Evolutionary conservation across 2,888 invertebrate species (phyloP).

Genomic region (Punctoribates punctum): DNA sequence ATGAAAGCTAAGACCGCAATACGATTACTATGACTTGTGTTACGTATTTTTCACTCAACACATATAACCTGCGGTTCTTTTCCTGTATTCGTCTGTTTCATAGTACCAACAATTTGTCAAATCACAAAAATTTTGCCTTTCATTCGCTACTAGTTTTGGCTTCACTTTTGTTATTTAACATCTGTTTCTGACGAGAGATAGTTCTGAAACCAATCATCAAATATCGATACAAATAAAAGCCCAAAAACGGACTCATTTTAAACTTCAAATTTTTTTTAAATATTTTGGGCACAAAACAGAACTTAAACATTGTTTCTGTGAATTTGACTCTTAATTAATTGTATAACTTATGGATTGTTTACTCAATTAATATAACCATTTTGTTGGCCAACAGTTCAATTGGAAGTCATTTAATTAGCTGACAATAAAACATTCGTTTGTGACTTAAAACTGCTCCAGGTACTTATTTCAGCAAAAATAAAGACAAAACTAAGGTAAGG

Average conservation of each 20-base stretch:
- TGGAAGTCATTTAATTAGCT: too few species aligned
- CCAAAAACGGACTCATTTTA: neutral
- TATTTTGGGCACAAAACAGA: neutral
- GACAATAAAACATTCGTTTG: too few species aligned
- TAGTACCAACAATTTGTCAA: conserved; percentile 26
- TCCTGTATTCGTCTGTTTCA: neutral
- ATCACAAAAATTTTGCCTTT: conserved; percentile 10
- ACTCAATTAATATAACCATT: too few species aligned
- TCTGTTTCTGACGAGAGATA: conserved; percentile 23
- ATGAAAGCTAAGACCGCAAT: neutral
- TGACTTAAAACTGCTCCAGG: too few species aligned
- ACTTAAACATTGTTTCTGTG: neutral
- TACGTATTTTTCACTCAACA: neutral
- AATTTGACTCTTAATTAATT: neutral
- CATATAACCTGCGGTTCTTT: conserved; percentile 35
- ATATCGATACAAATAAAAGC: conserved; percentile 1
- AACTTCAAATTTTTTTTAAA: neutral
- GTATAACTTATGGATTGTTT: neutral
- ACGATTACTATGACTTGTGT: neutral
- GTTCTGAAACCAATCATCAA: neutral
- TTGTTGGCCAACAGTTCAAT: too few species aligned
- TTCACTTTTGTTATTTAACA: conserved; percentile 14
- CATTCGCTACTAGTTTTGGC: conserved; percentile 2
- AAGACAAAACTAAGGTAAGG: too few species aligned
- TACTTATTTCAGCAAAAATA: too few species aligned